Base-by-base conservation (phyloP, 2,888 invertebrate genomes). In the Eledona agricola region DNA sequence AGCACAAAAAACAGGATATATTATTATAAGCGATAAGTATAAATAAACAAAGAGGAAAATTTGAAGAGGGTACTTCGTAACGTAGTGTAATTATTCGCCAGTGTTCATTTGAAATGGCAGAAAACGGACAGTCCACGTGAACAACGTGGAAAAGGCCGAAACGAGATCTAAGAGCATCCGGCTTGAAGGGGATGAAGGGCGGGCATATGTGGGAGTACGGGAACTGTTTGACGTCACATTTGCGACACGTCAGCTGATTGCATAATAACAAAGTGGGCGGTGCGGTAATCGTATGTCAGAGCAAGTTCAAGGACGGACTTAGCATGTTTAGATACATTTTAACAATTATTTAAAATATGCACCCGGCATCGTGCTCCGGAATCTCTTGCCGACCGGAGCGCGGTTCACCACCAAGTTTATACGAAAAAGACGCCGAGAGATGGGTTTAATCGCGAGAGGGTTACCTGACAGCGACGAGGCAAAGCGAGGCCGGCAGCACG, bases 191-290 rank as follows among this genome's bases (percentile, higher is more conserved):
- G 59, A 59, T 49, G 55, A 47, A 57, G 53, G 57, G 51, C 42
- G 57, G 51, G 31, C 45, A 51, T 51, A 55, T 55, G 47, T 54
- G 51, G 40, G 54, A 57, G 60, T 55, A 56, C 60, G 64, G 68
- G 60, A 66, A 68, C 61, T 62, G 63, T 60, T 69, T 67, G 70
- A 72, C 73, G 72, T 72, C 72, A 72, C 71, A 66, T 69, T 70
- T 70, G 67, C 67, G 70, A 72, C 71, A 73, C 72, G 73, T 73
- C 74, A 75, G 74, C 74, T 73, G 74, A 74, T 73, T 74, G 73
- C 71, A 74, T 73, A 75, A 72, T 72, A 71, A 72, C 69, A 72
- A 72, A 72, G 71, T 73, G 71, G 70, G 71, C 70, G 70, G 71
- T 64, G 67, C 62, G 62, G 64, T 70, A 70, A 72, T 70, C 67